Base-by-base conservation (phyloP, 2,888 invertebrate genomes). In the Altica lythri region DNA sequence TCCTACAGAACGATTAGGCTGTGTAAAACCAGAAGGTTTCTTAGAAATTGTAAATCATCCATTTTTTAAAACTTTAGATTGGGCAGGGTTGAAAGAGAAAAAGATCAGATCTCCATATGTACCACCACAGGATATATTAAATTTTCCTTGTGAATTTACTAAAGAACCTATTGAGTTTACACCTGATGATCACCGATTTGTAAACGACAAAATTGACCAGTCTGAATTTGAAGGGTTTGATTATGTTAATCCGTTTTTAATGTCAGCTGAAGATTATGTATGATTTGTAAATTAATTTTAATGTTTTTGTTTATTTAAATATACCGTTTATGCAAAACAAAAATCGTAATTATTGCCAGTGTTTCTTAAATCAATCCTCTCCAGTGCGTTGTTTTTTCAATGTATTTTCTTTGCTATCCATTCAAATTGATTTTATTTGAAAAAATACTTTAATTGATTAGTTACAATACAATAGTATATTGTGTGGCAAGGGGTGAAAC, bases 171-270 rank as follows among this genome's bases (percentile, higher is more conserved):
- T 98, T 53, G 91, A 93, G 75, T 86, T 98, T 69, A 98, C 97
- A 61, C 96, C 96, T 34, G 97, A 98, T 75, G 95, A 97, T 79
- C n/a, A n/a, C n/a, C 88, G 89, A 95, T 96, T 88, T 71, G 89
- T 92, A 71, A 95, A 97, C 74, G 93, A 92, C 64, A 91, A 90
- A 77, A 98, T 99, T 70, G 99, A 99, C 83, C 99, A 99, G 79
- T 90, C 94, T 27, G 98, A 99, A 80, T 99, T 99, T 82, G 99
- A 99, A 75, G 99, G 99, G 48, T 99, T 99, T 82, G 99, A 99
- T 79, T 99, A 99, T 82, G 95, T 99, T 78, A 99, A 99, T 84
- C 99, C 99, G 56, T 82, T 99, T 12, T 40, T 40, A 19, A n/a
- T n/a, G n/a, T n/a, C n/a, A n/a, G n/a, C n/a, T n/a, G n/a, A n/a